phyloP scores from a whole-genome alignment of 2,113 vertebrate genomes.

The Phyllostomus hastatus region DNA sequence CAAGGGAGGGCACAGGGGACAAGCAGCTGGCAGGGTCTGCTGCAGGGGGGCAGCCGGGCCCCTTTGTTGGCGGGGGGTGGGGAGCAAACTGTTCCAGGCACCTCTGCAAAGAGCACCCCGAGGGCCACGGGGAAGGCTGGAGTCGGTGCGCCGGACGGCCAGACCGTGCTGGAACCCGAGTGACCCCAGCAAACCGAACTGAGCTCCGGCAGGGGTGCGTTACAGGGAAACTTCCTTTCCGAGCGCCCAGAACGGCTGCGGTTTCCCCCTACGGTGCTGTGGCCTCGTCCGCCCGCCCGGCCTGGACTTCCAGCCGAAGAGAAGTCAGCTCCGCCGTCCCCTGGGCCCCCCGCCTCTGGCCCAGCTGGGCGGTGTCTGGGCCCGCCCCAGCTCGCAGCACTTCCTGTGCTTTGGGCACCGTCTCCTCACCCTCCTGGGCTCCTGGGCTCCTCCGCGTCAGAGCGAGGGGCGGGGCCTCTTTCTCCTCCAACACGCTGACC shows the following conservation, averaged over 20 bases:
- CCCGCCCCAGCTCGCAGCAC: not conserved
- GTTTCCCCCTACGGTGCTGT: rapidly evolving
- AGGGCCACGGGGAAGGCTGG: not conserved
- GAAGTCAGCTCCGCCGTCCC: rapidly evolving
- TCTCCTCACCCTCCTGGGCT: not conserved
- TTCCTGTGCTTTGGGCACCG: not conserved
- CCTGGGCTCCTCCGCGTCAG: not conserved
- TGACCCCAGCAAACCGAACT: not conserved
- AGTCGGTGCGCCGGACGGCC: not conserved
- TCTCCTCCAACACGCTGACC: rapidly evolving
- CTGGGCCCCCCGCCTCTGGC: rapidly evolving
- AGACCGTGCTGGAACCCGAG: not conserved
- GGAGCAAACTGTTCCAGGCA: not conserved
- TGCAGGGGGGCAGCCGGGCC: rapidly evolving
- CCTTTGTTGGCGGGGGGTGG: not conserved
- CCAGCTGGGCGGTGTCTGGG: no score
- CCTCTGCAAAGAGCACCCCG: not conserved
- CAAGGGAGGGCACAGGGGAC: not conserved
- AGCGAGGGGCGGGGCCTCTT: not conserved
- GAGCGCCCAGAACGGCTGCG: not conserved
- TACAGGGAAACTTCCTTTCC: not conserved
- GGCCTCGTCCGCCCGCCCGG: not conserved
- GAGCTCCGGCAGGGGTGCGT: not conserved
- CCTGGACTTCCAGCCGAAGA: not conserved
- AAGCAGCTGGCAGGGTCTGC: not conserved